Evolutionary conservation across 2,888 invertebrate species (phyloP), one percentile per base, ranked within the genome.

Genomic region (Mesoligia furuncula): DNA sequence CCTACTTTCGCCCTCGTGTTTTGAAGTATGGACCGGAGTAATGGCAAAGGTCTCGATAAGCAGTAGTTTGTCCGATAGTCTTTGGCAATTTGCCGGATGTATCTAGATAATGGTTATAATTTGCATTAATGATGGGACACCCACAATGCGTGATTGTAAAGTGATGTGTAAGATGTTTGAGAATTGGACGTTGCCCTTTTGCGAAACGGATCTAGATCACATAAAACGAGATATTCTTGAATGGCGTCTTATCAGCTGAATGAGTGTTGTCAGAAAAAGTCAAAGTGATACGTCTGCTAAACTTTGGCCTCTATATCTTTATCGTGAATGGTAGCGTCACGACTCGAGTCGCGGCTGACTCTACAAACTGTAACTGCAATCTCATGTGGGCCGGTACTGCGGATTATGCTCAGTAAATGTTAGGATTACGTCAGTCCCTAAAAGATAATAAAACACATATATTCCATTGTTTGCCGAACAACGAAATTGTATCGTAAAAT

Each of bases 11-110:
- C 88, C 89, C 87, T 90, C 90, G 83, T 91, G 91, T 92, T 93
- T 91, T 92, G 92, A 94, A 90, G 90, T 85, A 87, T 82, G 83
- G 88, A 80, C 79, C 81, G 84, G 81, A 91, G 90, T 85, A 88
- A 92, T 91, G 93, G 90, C 93, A 95, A 93, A 94, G 94, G 94
- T 95, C 93, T 88, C 84, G 95, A 95, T 94, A 95, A 95, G 90
- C 86, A 88, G 83, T 84, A 89, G 89, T 93, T 91, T 90, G 91
- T 89, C 85, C 88, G 92, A 93, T 93, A 93, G 89, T 89, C 93
- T 93, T 93, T 90, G 91, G 92, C 91, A 93, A 95, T 95, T 95
- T 94, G 93, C 94, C 95, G 95, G 95, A 95, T 95, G 94, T 94
- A 89, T 88, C 79, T 85, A 89, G 91, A 92, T 93, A 93, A 90